A percentile compares a stretch with the other conserved stretches of the same genome.
These are phyloP conservation scores for Drosophila kambysellisi DNA, from an alignment of 2,888 invertebrate genomes.

Conservation along the genomic window DNA sequence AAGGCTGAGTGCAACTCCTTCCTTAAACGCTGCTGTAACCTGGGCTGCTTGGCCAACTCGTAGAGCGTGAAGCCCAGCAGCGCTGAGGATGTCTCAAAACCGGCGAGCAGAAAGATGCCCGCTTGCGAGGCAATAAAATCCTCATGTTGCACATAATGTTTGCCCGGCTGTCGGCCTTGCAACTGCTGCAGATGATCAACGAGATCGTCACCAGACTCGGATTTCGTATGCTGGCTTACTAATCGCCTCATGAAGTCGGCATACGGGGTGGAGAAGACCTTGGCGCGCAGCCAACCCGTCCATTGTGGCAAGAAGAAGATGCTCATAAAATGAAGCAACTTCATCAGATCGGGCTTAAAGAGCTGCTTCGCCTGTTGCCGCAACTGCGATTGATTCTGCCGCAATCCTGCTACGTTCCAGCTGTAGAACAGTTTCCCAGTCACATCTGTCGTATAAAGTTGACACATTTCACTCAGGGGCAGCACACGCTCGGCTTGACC, in stretches of 20 bases:
- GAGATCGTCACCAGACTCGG: slow-evolving; percentile 84
- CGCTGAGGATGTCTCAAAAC: slow-evolving; percentile 84
- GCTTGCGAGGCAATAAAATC: slow-evolving; percentile 82
- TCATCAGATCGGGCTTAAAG: slow-evolving; percentile 61
- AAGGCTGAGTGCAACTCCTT: slow-evolving; percentile 82
- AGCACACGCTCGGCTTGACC: slow-evolving; percentile 34
- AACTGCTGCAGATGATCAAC: slow-evolving; percentile 85
- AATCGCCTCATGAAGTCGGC: slow-evolving; percentile 83
- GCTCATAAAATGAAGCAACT: slow-evolving; percentile 71
- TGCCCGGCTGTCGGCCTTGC: slow-evolving; percentile 50
- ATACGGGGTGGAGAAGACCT: slow-evolving; percentile 72
- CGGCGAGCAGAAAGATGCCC: slow-evolving; percentile 81
- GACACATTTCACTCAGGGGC: slow-evolving; percentile 74
- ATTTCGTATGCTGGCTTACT: slow-evolving; percentile 20
- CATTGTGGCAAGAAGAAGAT: slow-evolving; percentile 78
- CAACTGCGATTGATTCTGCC: slow-evolving; percentile 64
- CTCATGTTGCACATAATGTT: slow-evolving; percentile 63
- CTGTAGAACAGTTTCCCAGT: slow-evolving; percentile 79
- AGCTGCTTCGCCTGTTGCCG: slow-evolving; percentile 65
- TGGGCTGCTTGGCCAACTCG: slow-evolving; percentile 83
- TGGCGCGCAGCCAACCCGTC: slow-evolving; percentile 62
- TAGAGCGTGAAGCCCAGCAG: slow-evolving; percentile 84
- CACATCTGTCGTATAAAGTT: slow-evolving; percentile 82
- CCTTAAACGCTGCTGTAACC: slow-evolving; percentile 82
- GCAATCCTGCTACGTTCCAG: slow-evolving; percentile 71